Evolutionary conservation across 2,113 vertebrate genomes (phyloP).

Genomic region (Noctilio leporinus): DNA sequence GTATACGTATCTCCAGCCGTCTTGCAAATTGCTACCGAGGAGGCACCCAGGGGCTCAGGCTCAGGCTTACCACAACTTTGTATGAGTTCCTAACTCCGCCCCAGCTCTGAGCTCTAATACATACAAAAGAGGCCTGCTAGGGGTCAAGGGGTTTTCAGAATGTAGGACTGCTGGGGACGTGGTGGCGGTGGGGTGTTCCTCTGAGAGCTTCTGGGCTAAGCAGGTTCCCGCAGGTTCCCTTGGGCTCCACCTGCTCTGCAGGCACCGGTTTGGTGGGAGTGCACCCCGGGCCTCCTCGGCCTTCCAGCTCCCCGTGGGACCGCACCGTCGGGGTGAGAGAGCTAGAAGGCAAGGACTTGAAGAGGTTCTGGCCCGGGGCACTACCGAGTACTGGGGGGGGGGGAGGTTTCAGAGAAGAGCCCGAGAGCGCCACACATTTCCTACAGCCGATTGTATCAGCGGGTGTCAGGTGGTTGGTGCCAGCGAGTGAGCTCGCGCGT

Average conservation of each 20-base stretch:
- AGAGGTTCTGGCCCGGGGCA: not conserved
- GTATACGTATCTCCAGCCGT: not conserved
- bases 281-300: not conserved
- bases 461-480: constrained; percentile 46
- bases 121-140: not conserved
- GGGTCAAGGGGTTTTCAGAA: not conserved
- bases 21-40: not conserved
- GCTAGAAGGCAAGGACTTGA: not conserved
- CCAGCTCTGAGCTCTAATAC: not conserved
- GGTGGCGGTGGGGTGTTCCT: not conserved
- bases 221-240: not conserved
- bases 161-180: not conserved
- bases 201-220: not conserved
- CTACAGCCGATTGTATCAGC: constrained; percentile 38
- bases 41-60: not conserved
- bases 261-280: not conserved
- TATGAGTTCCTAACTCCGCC: not conserved
- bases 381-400: not conserved
- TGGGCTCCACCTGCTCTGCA: not conserved
- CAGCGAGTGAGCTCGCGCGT: not conserved
- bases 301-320: not conserved
- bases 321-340: not conserved
- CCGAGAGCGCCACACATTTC: not conserved
- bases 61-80: not conserved
- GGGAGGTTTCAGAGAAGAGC: constrained; percentile 28